Evolutionary conservation across 2,797 vertebrate species (phyloP).

Genomic region (Poeciliopsis infans): DNA sequence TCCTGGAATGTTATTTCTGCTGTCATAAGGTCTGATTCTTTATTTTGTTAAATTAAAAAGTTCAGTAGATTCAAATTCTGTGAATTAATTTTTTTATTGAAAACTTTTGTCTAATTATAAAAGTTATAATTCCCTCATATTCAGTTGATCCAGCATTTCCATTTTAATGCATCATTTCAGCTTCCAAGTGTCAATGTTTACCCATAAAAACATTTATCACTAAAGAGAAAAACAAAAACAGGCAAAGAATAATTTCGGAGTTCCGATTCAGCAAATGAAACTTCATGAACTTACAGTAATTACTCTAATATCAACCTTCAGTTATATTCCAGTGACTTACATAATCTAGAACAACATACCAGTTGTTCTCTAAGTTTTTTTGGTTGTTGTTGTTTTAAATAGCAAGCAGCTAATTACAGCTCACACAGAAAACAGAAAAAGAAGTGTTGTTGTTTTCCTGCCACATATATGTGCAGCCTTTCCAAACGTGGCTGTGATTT

Average conservation of each 20-base stretch:
- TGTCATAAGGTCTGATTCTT: background rate
- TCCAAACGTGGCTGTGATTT: constrained; percentile 16
- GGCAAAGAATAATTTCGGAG: background rate
- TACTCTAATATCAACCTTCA: background rate
- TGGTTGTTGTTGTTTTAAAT: background rate
- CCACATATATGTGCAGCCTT: background rate
- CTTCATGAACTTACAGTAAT: background rate
- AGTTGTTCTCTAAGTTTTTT: no score
- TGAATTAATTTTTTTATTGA: no score
- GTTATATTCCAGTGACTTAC: background rate
- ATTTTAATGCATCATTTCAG: no score
- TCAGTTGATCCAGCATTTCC: no score
- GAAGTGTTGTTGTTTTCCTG: background rate
- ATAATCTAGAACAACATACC: background rate
- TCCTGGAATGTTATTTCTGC: background rate
- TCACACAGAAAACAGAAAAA: background rate
- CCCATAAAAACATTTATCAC: no score
- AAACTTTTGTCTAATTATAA: no score
- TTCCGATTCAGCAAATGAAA: background rate
- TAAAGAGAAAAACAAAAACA: background rate
- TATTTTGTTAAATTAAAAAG: no score
- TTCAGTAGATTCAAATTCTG: no score
- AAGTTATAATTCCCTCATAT: no score
- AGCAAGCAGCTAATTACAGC: background rate
- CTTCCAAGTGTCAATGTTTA: no score